phyloP scores from a whole-genome alignment of 1,140 invertebrate genomes.

The Drosophila pseudoobscura region DNA sequence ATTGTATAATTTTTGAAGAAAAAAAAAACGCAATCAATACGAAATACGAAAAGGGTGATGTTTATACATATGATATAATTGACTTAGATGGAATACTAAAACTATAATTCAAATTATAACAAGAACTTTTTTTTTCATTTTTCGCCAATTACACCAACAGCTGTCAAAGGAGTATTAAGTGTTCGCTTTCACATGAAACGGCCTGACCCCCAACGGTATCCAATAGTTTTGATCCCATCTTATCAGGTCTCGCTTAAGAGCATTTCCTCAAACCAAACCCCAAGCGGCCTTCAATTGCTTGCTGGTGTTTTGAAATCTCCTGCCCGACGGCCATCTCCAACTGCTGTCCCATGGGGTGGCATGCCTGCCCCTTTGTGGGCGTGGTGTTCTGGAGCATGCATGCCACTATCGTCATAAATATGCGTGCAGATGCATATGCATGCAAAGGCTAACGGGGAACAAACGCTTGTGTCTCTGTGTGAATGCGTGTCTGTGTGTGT shows the following conservation, averaged over 20 bases:
- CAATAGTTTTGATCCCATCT: no score
- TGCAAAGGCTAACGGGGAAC: slow-evolving; percentile 31
- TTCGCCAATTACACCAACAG: no score
- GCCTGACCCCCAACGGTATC: no score
- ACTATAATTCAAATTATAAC: no score
- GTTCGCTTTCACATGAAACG: no score
- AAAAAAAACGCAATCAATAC: no score
- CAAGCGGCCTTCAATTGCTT: slow-evolving; percentile 4
- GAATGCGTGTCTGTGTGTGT: slow-evolving; percentile 3
- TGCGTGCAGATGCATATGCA: slow-evolving; percentile 64
- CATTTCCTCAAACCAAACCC: not conserved
- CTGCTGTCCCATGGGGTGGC: not conserved
- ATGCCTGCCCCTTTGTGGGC: slow-evolving; percentile 14
- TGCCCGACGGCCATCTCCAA: not conserved
- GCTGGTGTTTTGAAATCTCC: slow-evolving; percentile 15
- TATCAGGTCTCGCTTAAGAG: no score
- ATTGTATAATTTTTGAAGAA: slow-evolving; percentile 2
- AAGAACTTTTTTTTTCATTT: no score
- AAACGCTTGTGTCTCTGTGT: not conserved
- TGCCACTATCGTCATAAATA: slow-evolving; percentile 55
- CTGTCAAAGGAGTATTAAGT: no score
- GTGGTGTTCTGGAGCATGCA: slow-evolving; percentile 33
- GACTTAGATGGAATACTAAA: no score
- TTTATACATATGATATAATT: no score
- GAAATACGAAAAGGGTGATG: no score